A percentile compares a stretch with the other conserved stretches of the same genome.
These are phyloP conservation scores for Pelusios castaneus DNA, from an alignment of 2,113 vertebrate species.

Conservation along the genomic window DNA sequence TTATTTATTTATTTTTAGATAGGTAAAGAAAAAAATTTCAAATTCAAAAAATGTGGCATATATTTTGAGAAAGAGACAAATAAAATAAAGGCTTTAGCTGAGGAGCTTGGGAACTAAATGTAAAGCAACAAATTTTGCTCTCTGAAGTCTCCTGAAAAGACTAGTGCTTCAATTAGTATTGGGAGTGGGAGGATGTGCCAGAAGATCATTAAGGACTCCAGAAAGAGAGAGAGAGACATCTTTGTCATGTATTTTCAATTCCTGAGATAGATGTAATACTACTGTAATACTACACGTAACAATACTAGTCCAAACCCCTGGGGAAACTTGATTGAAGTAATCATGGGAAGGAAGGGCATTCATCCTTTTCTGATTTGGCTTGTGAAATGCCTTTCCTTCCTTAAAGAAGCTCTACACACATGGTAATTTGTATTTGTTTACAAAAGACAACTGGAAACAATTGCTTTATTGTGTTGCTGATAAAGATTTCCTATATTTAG, in stretches of 20 bases:
- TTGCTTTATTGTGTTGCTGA: background rate
- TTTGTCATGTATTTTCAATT: background rate
- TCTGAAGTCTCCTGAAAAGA: background rate
- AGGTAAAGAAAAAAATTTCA: background rate
- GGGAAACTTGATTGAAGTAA: background rate
- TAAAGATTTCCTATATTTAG: background rate
- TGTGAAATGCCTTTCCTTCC: background rate
- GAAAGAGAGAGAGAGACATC: background rate
- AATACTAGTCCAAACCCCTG: background rate
- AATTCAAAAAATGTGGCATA: background rate
- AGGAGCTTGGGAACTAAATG: background rate
- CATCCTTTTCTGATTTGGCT: background rate
- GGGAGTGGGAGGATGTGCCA: background rate
- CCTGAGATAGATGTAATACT: fast-evolving
- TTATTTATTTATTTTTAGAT: no score
- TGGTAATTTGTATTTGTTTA: background rate
- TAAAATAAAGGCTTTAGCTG: background rate
- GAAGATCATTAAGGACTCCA: background rate
- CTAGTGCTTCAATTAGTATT: background rate
- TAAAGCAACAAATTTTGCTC: background rate
- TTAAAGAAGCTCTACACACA: background rate
- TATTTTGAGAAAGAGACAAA: background rate
- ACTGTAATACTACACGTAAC: background rate
- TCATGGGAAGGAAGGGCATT: background rate
- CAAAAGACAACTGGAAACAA: background rate